Conservation (phyloP, 2,113 vertebrate species). For the Tursiops truncatus region DNA sequence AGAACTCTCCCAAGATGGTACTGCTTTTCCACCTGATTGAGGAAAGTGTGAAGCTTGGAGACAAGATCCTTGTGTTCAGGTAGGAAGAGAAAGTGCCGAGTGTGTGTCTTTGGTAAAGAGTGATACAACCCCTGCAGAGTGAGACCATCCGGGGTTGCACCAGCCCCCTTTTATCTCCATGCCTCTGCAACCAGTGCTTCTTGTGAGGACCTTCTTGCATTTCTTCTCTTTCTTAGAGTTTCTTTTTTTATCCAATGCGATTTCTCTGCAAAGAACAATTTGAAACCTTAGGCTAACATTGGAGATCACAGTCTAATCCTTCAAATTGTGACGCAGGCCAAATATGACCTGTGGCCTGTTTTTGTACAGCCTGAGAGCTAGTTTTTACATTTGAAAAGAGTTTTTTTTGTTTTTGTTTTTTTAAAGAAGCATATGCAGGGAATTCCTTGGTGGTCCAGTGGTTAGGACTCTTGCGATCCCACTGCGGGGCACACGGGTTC, state of each 20-base stretch:
- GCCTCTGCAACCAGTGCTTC: background rate
- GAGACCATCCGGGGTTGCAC: background rate
- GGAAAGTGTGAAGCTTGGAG: slow-evolving; percentile 92
- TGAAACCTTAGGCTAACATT: background rate
- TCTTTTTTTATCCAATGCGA: background rate
- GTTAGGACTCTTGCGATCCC: background rate
- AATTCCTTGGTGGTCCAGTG: background rate
- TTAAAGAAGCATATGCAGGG: background rate
- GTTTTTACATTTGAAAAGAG: background rate
- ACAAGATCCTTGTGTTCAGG: slow-evolving; percentile 99
- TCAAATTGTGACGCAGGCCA: background rate
- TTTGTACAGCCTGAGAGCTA: background rate
- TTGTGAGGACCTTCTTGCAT: background rate
- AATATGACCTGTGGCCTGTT: background rate
- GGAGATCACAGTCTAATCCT: background rate
- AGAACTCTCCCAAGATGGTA: slow-evolving; percentile 98
- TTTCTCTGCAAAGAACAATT: slow-evolving; percentile 11
- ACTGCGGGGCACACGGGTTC: background rate
- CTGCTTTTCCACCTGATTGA: slow-evolving; percentile 98
- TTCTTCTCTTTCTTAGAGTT: slow-evolving; percentile 36
- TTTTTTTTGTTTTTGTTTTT: background rate
- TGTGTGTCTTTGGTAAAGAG: background rate
- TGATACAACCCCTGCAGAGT: background rate
- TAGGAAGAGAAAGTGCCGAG: slow-evolving; percentile 75
- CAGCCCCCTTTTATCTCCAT: background rate